Percentiles rank a stretch among this genome's conserved stretches.
Conservation (phyloP, 1,140 invertebrate species). For the Orius insidiosus region DNA sequence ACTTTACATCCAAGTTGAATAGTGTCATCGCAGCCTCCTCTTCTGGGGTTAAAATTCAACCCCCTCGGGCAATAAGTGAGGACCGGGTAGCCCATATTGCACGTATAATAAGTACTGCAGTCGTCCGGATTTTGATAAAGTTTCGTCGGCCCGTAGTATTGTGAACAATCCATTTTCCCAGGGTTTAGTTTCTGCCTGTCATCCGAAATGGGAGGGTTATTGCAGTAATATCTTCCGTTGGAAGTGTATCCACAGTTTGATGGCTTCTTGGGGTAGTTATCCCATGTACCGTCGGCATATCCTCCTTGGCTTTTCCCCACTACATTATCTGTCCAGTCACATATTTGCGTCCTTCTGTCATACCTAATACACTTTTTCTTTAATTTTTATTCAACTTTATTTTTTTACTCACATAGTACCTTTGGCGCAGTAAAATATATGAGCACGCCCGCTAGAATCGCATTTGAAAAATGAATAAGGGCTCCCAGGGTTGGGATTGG, state of each 20-base stretch:
- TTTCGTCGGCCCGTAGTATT: neutral
- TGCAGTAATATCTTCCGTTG: neutral
- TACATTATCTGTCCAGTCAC: neutral
- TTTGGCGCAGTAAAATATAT: neutral
- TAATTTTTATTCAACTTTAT: neutral
- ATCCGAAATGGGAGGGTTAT: neutral
- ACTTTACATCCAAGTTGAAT: neutral
- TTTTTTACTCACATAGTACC: conserved; percentile 1
- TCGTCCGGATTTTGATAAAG: neutral
- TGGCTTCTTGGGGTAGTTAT: neutral
- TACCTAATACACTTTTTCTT: neutral
- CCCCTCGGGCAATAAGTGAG: conserved; percentile 3
- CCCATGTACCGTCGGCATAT: neutral
- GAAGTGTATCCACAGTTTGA: neutral
- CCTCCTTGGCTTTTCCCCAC: neutral
- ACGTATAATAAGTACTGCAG: conserved; percentile 1
- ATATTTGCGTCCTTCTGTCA: neutral
- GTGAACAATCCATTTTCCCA: neutral
- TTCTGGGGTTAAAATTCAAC: neutral
- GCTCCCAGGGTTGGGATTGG: neutral
- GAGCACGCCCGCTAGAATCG: neutral
- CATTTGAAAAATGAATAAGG: conserved; percentile 1
- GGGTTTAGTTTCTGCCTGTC: too few species aligned
- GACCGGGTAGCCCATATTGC: neutral
- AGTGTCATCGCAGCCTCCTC: neutral